These are phyloP conservation scores for Rhynchomys soricoides DNA, from an alignment of 2,113 vertebrate genomes.

Conservation along the genomic window DNA sequence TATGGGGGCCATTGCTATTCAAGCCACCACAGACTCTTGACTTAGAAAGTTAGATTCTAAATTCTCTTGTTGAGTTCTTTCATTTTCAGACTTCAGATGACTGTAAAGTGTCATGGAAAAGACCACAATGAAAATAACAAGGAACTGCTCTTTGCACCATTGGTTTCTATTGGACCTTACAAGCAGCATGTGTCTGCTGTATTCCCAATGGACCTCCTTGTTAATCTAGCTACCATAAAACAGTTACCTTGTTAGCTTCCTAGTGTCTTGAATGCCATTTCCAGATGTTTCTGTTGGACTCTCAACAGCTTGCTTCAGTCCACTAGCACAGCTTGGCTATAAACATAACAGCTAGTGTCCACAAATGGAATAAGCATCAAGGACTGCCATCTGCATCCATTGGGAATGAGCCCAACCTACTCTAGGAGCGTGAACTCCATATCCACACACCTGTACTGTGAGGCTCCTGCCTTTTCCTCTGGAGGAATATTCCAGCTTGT, in stretches of 20 bases:
- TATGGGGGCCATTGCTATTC: too few relatives aligned
- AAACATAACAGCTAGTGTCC: background rate
- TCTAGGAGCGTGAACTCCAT: background rate
- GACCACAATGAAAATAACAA: background rate
- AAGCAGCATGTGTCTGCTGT: background rate
- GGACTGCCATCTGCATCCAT: background rate
- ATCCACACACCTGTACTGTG: background rate
- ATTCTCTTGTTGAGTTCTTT: background rate
- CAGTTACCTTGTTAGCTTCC: background rate
- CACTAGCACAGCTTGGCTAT: background rate
- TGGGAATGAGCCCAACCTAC: background rate
- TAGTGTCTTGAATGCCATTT: background rate
- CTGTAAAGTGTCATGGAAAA: background rate
- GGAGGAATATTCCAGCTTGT: background rate
- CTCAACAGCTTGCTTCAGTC: background rate
- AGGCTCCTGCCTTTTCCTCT: background rate
- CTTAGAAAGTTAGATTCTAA: background rate
- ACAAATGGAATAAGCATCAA: background rate
- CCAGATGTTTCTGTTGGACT: background rate
- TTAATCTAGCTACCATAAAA: too few relatives aligned
- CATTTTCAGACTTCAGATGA: background rate
- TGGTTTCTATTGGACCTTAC: background rate
- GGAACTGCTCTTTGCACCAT: too few relatives aligned
- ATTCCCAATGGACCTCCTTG: background rate
- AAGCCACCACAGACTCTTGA: background rate